phyloP scores from a whole-genome alignment of 2,113 vertebrate species.

The Sisor rabdophorus region DNA sequence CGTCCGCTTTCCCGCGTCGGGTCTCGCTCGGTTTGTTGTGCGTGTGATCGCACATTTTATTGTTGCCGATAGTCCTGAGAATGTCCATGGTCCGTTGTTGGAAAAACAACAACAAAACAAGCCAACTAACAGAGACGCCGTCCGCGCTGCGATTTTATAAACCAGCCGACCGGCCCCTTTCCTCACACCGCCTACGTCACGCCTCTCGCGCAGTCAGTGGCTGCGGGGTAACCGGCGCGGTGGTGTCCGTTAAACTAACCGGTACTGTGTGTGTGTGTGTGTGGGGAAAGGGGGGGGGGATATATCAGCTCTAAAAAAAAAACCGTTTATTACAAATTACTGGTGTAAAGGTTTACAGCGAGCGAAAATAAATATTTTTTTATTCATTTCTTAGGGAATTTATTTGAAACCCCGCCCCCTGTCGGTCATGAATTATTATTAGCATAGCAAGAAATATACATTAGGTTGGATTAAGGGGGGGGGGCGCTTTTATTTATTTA shows the following conservation, averaged over 20 bases:
- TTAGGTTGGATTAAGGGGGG: too few relatives aligned
- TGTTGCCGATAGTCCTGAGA: constrained; percentile 70
- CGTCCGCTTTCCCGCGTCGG: constrained; percentile 60
- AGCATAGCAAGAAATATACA: too few relatives aligned
- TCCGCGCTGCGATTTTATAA: constrained; percentile 37
- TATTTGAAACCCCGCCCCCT: too few relatives aligned
- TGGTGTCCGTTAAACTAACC: neutral
- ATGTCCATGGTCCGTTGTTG: constrained; percentile 66
- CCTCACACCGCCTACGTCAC: constrained; percentile 22
- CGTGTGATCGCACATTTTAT: constrained; percentile 70
- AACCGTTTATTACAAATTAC: too few relatives aligned
- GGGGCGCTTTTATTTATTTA: too few relatives aligned
- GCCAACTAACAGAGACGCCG: constrained; percentile 7
- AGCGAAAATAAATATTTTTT: too few relatives aligned
- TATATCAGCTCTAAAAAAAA: neutral
- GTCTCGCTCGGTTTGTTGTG: constrained; percentile 62
- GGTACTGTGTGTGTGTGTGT: neutral
- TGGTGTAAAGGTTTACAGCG: too few relatives aligned
- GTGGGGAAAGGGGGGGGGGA: too few relatives aligned
- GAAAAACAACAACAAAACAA: neutral
- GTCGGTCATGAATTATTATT: too few relatives aligned
- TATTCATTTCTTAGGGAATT: too few relatives aligned
- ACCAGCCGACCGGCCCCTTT: constrained; percentile 34
- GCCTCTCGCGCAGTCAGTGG: neutral
- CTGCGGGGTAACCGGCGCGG: neutral